These are phyloP conservation scores for Nezara viridula DNA, from an alignment of 2,888 invertebrate genomes.

Conservation along the genomic window DNA sequence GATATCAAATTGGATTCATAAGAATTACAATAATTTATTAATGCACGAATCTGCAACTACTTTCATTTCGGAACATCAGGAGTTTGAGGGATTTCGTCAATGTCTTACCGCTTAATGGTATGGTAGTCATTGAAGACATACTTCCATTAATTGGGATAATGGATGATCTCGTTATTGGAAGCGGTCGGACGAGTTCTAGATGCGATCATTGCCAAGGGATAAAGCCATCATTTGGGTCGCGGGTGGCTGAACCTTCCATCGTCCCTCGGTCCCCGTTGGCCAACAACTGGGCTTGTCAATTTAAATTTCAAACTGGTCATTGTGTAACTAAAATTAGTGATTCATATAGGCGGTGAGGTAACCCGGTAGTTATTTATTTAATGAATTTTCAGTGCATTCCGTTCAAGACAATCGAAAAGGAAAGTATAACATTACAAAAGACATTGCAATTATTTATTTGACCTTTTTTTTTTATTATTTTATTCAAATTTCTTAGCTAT, in stretches of 20 bases:
- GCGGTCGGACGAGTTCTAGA: background rate
- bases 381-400: background rate
- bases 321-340: background rate
- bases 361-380: background rate
- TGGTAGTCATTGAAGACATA: background rate
- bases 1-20: no score
- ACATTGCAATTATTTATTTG: no score
- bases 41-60: background rate
- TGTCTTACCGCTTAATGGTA: background rate
- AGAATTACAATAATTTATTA: background rate
- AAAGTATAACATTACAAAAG: background rate
- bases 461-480: no score
- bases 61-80: background rate
- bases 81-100: background rate
- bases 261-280: background rate
- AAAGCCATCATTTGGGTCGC: background rate
- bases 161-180: constrained; percentile 2
- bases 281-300: constrained; percentile 15
- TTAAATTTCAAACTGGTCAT: constrained; percentile 4
- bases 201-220: background rate
- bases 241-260: background rate
- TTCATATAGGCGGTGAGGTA: background rate
- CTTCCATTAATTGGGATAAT: background rate
- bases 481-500: no score
- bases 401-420: background rate